phyloP scores from a whole-genome alignment of 1,140 invertebrate species.

The Drosophila nannoptera region DNA sequence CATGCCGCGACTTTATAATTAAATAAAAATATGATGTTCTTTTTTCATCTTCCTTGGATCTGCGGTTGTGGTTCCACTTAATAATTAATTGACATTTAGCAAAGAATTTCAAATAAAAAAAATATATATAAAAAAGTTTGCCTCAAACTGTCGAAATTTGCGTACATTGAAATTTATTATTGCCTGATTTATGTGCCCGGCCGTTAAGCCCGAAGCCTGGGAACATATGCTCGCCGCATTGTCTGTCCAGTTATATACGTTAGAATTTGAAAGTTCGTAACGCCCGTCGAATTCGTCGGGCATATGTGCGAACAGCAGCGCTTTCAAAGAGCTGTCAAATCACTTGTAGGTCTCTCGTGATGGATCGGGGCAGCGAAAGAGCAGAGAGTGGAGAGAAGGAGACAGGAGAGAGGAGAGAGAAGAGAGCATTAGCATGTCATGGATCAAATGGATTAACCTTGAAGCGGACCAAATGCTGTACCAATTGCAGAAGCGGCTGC shows the following conservation, averaged over 20 bases:
- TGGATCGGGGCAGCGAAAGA: conserved; percentile 27
- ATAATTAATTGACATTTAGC: conserved; percentile 74
- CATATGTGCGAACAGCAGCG: conserved; percentile 40
- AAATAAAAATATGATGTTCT: conserved; percentile 48
- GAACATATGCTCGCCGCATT: conserved; percentile 42
- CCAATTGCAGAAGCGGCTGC: background rate
- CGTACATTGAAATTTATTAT: conserved; percentile 64
- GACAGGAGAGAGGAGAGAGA: too few relatives aligned
- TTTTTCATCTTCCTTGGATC: conserved; percentile 14
- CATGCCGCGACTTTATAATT: conserved; percentile 70
- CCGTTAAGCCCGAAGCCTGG: conserved; percentile 42
- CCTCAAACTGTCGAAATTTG: conserved; percentile 50
- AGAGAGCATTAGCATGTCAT: background rate
- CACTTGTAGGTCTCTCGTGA: conserved; percentile 18
- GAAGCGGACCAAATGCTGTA: background rate
- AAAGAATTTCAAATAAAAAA: conserved; percentile 62
- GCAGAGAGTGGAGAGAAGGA: background rate
- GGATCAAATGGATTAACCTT: conserved; percentile 1
- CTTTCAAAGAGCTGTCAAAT: conserved; percentile 36
- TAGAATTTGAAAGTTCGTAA: conserved; percentile 54
- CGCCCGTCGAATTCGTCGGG: conserved; percentile 26
- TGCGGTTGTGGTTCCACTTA: conserved; percentile 44
- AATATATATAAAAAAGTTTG: conserved; percentile 27
- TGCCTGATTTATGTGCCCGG: conserved; percentile 57
- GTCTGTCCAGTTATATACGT: conserved; percentile 47